Conservation (phyloP, 2,888 invertebrate genomes). For the Cylloceria caligata region DNA sequence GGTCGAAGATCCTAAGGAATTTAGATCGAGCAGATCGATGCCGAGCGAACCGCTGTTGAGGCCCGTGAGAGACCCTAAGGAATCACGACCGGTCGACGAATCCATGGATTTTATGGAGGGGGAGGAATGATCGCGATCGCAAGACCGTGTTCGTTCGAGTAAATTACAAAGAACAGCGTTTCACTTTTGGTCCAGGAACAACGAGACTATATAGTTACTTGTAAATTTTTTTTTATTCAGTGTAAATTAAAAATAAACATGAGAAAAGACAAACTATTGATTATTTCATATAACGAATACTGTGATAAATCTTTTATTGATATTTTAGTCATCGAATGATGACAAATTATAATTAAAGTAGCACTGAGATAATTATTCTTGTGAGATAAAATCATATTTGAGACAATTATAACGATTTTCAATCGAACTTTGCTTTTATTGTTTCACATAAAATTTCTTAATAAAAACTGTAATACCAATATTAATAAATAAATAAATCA, state of each 20-base stretch:
- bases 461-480: slow-evolving; percentile 2
- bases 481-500: no score
- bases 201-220: slow-evolving; percentile 51
- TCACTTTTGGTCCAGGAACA: slow-evolving; percentile 27
- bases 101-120: slow-evolving; percentile 60
- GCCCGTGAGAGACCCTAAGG: slow-evolving; percentile 58
- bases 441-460: background rate
- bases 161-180: slow-evolving; percentile 2
- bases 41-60: slow-evolving; percentile 40
- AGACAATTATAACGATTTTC: background rate
- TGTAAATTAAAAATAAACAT: slow-evolving; percentile 60
- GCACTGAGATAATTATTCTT: background rate
- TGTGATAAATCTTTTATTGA: slow-evolving; percentile 26
- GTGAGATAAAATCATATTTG: background rate
- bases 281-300: slow-evolving; percentile 1
- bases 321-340: slow-evolving; percentile 8
- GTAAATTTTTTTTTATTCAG: slow-evolving; percentile 63
- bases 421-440: background rate
- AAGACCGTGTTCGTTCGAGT: slow-evolving; percentile 13
- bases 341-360: background rate
- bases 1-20: slow-evolving; percentile 54
- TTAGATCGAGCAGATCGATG: slow-evolving; percentile 52
- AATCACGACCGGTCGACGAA: slow-evolving; percentile 56
- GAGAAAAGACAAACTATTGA: slow-evolving; percentile 27
- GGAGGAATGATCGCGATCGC: slow-evolving; percentile 56